Evolutionary conservation across 2,888 invertebrate species (phyloP), one percentile per base, ranked within the genome.

Genomic region (Andrena camellia): DNA sequence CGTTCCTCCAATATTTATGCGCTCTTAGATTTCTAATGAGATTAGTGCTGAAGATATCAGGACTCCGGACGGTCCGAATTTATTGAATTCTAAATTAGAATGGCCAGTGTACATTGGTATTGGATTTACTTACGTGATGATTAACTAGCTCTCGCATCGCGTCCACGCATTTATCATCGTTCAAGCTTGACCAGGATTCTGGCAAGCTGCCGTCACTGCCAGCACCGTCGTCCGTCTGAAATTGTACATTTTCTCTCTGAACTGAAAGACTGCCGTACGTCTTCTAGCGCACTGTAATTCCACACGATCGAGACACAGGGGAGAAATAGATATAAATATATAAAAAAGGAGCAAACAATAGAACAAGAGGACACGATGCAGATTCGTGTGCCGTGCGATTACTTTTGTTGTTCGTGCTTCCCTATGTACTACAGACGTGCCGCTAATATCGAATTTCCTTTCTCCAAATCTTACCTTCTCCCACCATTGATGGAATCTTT

Each of bases 101-200:
- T 3, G 3, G 10, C 23, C 23, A 1, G 20, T 10, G 10, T 54
- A 23, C 20, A 23, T 20, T 31, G 4, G 8, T 8, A 6, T 26
- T 42, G 6, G 26, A 52, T 48, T 60, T 72, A 95, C 96, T 96
- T 93, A 97, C 97, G 93, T 97, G 97, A 94, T 96, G 95, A 88
- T 96, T 96, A 42, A 97, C 96, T 50, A 97, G 95, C 72, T 97
- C 96, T 90, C 96, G 95, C 89, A 97, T 96, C 83, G 94, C 95
- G 86, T 95, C 95, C 1, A 96, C 95, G 2, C 96, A 96, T 91
- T 95, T 95, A 31, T 96, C 95, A 89, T 96, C 96, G 89, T 91
- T 93, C 35, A 92, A 75, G 82, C 92, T 94, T 33, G 93, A 92
- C 93, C 93, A 94, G 20, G 93, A 94, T 75, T 93, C 93, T 59